A percentile compares a stretch with the other conserved stretches of the same genome.
These are phyloP conservation scores for Maconellicoccus hirsutus DNA, from an alignment of 1,140 invertebrate species.

Conservation along the genomic window DNA sequence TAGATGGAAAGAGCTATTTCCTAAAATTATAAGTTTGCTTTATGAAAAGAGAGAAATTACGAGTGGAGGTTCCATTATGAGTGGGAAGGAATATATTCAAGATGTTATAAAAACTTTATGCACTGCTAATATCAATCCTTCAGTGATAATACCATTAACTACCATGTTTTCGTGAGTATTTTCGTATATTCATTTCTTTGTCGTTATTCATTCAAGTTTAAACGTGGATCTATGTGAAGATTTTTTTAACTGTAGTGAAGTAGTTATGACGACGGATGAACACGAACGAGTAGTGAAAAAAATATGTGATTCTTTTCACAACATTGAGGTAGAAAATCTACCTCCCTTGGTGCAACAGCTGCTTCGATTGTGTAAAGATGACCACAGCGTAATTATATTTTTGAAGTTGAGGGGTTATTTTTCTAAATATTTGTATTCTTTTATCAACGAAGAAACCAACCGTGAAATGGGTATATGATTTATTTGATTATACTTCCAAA, in stretches of 20 bases:
- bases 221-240: too few species aligned
- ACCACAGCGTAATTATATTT: constrained; percentile 34
- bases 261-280: constrained; percentile 35
- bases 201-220: too few species aligned
- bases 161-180: constrained; percentile 39
- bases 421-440: constrained; percentile 32
- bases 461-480: not conserved
- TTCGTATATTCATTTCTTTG: not conserved
- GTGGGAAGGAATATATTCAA: constrained; percentile 38
- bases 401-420: constrained; percentile 37
- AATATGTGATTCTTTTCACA: constrained; percentile 31
- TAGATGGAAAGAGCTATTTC: constrained; percentile 42
- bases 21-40: constrained; percentile 36
- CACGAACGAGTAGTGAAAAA: constrained; percentile 35
- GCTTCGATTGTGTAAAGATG: constrained; percentile 35
- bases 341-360: constrained; percentile 41
- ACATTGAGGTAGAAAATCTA: constrained; percentile 35
- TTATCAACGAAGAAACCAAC: not conserved
- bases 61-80: constrained; percentile 34
- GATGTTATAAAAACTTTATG: constrained; percentile 37
- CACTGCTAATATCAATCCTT: constrained; percentile 34
- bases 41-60: constrained; percentile 37
- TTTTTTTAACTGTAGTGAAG: too few species aligned
- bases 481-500: not conserved
- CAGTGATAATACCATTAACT: constrained; percentile 36